Conservation (phyloP, 2,113 vertebrate genomes). For the Todiramphus chloris region DNA sequence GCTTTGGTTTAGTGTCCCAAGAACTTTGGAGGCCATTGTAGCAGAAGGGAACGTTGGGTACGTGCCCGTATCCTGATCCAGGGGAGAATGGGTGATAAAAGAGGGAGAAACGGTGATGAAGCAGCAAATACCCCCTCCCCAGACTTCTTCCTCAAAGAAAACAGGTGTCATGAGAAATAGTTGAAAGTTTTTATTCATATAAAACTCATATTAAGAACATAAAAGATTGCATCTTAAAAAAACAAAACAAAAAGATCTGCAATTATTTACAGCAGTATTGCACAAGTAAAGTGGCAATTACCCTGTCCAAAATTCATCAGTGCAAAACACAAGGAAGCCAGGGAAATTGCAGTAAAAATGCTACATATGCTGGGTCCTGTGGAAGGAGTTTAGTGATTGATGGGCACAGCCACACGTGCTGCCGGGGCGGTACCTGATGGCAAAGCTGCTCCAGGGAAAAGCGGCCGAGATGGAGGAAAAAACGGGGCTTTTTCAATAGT, state of each 20-base stretch:
- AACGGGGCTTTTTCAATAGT: neutral
- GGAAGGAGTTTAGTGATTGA: conserved; percentile 73
- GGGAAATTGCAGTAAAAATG: conserved; percentile 83
- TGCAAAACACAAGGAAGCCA: conserved; percentile 86
- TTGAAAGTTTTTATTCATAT: conserved; percentile 84
- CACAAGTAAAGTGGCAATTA: conserved; percentile 87
- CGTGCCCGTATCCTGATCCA: no score
- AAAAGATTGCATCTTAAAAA: conserved; percentile 77
- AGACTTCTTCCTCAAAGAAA: neutral
- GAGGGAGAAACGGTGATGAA: neutral
- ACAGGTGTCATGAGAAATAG: neutral
- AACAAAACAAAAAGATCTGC: conserved; percentile 69
- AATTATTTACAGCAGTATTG: conserved; percentile 91
- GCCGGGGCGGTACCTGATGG: conserved; percentile 56
- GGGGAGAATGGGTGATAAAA: neutral
- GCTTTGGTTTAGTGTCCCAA: no score
- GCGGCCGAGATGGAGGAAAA: conserved; percentile 19
- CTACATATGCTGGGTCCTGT: conserved; percentile 93
- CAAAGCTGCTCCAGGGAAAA: conserved; percentile 57
- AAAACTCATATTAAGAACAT: conserved; percentile 82
- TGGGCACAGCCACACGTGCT: conserved; percentile 59
- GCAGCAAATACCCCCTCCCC: neutral
- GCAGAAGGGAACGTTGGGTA: no score
- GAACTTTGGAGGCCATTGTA: no score
- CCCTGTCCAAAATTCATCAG: conserved; percentile 92